These are phyloP conservation scores for Mus minutoides DNA, from an alignment of 2,797 vertebrate genomes.

Conservation along the genomic window DNA sequence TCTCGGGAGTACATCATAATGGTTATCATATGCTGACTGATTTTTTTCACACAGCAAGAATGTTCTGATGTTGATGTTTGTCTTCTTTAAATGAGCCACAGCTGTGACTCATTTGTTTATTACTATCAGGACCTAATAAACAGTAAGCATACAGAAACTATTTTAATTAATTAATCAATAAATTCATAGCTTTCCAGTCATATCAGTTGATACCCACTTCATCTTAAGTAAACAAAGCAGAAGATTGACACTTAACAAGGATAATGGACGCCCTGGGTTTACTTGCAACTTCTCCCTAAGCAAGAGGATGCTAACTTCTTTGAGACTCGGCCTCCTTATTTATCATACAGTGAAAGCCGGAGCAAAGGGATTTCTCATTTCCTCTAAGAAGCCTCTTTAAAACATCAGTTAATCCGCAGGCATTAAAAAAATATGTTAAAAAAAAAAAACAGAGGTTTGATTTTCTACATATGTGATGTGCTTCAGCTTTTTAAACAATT, in stretches of 20 bases:
- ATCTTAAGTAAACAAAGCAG: neutral
- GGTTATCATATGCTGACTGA: neutral
- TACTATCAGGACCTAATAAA: neutral
- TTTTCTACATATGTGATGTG: neutral
- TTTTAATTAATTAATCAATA: neutral
- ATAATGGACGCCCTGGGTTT: neutral
- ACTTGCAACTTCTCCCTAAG: neutral
- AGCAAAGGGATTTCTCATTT: neutral
- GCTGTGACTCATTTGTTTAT: neutral
- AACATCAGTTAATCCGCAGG: neutral
- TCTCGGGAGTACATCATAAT: neutral
- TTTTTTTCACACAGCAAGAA: neutral
- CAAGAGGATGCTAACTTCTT: neutral
- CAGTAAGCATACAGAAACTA: neutral
- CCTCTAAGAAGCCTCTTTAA: neutral
- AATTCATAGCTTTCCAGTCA: neutral
- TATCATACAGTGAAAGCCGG: neutral
- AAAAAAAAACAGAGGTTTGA: neutral
- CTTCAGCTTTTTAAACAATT: neutral
- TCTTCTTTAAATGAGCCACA: neutral
- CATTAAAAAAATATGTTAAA: no score
- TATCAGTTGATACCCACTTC: neutral
- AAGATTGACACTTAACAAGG: neutral
- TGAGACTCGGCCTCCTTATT: neutral
- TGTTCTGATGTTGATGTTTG: neutral